Conservation (phyloP, 2,113 vertebrate species). For the Zosterops hypoxanthus region DNA sequence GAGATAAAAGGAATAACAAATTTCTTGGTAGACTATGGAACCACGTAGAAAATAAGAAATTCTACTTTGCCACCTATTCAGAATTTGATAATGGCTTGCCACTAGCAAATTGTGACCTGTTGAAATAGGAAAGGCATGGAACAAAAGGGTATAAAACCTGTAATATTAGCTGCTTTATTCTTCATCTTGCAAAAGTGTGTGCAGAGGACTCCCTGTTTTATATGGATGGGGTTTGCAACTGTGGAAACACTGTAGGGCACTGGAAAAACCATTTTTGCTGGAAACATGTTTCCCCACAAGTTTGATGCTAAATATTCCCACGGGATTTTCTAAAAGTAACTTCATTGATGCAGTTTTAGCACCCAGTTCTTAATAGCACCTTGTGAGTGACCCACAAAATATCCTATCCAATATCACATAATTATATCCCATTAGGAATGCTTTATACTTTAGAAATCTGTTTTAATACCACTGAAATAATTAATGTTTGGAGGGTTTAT, state of each 20-base stretch:
- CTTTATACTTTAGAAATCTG: not conserved
- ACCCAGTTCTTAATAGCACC: not conserved
- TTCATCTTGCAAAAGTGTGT: not conserved
- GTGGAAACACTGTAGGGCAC: not conserved
- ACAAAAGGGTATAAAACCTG: not conserved
- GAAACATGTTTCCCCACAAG: not conserved
- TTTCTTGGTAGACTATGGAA: not conserved
- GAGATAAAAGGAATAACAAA: not conserved
- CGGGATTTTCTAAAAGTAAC: not conserved
- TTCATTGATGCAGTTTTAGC: not conserved
- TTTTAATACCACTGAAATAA: not conserved
- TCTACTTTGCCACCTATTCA: not conserved
- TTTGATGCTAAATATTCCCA: not conserved
- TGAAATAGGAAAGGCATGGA: not conserved
- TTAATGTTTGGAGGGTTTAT: not conserved
- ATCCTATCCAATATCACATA: rapidly evolving
- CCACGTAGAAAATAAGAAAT: not conserved
- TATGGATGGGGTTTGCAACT: not conserved
- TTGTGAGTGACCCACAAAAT: not conserved
- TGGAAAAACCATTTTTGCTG: not conserved
- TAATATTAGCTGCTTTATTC: not conserved
- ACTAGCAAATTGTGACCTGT: not conserved
- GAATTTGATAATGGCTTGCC: not conserved
- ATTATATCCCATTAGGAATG: not conserved
- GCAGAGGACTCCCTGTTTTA: not conserved